phyloP scores from a whole-genome alignment of 1,140 invertebrate species.

The Drosophila paulistorum region DNA sequence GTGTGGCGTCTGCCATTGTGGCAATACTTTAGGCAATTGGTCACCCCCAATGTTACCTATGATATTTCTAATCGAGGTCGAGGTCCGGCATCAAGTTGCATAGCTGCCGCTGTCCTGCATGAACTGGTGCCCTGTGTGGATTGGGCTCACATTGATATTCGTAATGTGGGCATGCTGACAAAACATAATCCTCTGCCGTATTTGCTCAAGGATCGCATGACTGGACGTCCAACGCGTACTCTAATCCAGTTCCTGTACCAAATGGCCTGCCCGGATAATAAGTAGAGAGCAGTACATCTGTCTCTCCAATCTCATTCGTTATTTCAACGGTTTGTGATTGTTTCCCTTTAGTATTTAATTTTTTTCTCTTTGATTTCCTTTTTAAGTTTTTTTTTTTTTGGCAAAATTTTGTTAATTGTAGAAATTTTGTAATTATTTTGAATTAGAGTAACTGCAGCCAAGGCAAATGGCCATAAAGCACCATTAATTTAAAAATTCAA shows the following conservation, averaged over 20 bases:
- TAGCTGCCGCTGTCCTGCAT: conserved; percentile 88
- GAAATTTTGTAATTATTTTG: neutral
- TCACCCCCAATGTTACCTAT: conserved; percentile 84
- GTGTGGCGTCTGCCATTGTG: conserved; percentile 96
- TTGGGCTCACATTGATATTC: conserved; percentile 89
- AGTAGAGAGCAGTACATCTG: conserved; percentile 24
- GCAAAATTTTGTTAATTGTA: conserved; percentile 1
- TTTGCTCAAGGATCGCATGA: conserved; percentile 85
- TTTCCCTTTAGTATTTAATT: neutral
- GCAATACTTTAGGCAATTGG: conserved; percentile 89
- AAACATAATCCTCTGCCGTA: conserved; percentile 86
- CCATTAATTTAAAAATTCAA: too few species aligned
- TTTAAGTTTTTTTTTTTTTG: conserved; percentile 1
- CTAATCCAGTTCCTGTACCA: conserved; percentile 85
- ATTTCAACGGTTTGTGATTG: neutral
- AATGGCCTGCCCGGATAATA: conserved; percentile 83
- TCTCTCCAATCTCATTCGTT: neutral
- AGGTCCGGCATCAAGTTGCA: conserved; percentile 85
- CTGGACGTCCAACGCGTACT: conserved; percentile 86
- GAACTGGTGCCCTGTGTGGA: conserved; percentile 86
- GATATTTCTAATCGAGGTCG: conserved; percentile 87
- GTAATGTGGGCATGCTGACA: conserved; percentile 86
- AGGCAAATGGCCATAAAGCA: neutral
- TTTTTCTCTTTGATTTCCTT: neutral
- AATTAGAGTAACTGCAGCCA: neutral